Evolutionary conservation across 2,113 vertebrate species (phyloP).

Genomic region (Naja naja): DNA sequence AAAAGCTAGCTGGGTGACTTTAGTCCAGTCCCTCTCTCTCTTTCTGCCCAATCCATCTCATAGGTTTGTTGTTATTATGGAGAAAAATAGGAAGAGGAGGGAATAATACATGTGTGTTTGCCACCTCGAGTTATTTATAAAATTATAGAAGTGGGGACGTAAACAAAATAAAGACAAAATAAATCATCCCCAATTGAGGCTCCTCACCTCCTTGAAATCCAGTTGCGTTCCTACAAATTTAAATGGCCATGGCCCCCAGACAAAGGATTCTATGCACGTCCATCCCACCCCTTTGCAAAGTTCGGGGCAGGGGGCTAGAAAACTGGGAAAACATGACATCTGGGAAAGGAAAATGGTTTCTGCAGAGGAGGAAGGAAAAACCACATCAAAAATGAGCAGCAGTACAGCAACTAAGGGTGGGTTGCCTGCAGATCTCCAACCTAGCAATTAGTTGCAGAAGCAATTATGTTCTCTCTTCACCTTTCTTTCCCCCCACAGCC

Average conservation of each 20-base stretch:
- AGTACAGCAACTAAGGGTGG: background rate
- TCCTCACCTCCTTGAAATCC: background rate
- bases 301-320: background rate
- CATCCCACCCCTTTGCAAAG: background rate
- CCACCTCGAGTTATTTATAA: background rate
- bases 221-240: too few species aligned
- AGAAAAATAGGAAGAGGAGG: background rate
- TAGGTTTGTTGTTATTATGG: background rate
- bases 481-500: background rate
- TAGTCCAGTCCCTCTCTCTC: background rate
- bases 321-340: background rate
- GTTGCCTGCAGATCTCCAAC: background rate
- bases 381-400: background rate
- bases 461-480: background rate
- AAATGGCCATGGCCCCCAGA: background rate
- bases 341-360: background rate
- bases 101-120: background rate
- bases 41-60: background rate
- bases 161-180: background rate
- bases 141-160: accelerated
- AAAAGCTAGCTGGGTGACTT: background rate
- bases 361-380: background rate
- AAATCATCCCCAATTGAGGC: background rate
- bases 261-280: background rate
- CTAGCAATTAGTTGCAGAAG: background rate